Percentiles rank a stretch among this genome's conserved stretches.
phyloP scores from a whole-genome alignment of 2,113 vertebrate genomes.

The Penelope pileata region DNA sequence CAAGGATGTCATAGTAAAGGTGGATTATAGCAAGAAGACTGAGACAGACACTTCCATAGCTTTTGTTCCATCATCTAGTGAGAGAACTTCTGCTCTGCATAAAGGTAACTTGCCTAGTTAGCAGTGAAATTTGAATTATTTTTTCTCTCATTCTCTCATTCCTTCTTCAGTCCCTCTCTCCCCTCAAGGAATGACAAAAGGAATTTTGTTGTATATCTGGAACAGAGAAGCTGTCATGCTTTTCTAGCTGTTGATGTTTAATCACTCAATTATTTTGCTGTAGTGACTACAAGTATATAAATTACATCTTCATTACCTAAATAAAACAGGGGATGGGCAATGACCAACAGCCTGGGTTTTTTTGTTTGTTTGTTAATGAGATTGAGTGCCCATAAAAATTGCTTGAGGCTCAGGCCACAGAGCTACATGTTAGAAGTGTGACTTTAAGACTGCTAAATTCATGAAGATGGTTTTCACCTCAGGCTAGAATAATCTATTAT shows the following conservation, averaged over 20 bases:
- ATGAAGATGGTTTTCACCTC: background rate
- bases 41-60: slow-evolving; percentile 88
- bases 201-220: background rate
- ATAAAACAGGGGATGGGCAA: background rate
- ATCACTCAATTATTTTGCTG: background rate
- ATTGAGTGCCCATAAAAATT: background rate
- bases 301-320: background rate
- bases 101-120: slow-evolving; percentile 83
- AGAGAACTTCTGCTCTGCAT: slow-evolving; percentile 80
- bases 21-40: slow-evolving; percentile 92
- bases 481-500: background rate
- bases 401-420: background rate
- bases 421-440: fast-evolving
- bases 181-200: background rate
- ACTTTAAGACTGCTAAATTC: background rate
- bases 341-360: background rate
- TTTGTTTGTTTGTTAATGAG: background rate
- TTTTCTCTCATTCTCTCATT: background rate
- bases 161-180: background rate
- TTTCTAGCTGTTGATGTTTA: background rate
- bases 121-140: background rate
- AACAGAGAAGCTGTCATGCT: background rate
- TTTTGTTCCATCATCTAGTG: slow-evolving; percentile 82
- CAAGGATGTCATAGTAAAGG: slow-evolving; percentile 93
- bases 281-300: background rate